Base-by-base conservation (phyloP, 2,888 invertebrate species). In the Sisyra terminalis region DNA sequence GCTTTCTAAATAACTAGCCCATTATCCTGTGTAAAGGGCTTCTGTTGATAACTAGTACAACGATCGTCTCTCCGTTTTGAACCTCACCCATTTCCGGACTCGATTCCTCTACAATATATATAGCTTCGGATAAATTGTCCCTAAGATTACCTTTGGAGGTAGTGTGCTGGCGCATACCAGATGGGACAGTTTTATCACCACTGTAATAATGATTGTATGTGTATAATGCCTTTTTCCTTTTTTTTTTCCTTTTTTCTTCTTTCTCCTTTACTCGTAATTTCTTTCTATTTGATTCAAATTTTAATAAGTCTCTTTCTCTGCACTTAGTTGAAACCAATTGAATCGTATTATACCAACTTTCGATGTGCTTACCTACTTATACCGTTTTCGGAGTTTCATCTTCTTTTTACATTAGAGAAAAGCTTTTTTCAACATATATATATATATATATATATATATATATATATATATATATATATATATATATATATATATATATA, bases 1-100 rank as follows among this genome's bases (percentile, higher is more conserved):
- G 41, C 38, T 40, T 41, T 42, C 61, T 63, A 63, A 63, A 63
- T 63, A 63, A 63, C 62, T 59, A 57, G 59, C 60, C 61, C 60
- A 62, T 63, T 63, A 63, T 59, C 56, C 51, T 52, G 54, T 55
- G 32, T 16, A 18, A n/a, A 55, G 58, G 55, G 52, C 48, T 45
- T 46, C 49, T 49, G 50, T 49, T 52, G 45, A 38, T 43, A 38
- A 43, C 42, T 43, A 42, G 24, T 29, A 36, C 38, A 30, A 24
- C 30, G 43, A 18, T 24, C 29, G n/a, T 38, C 43, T 16, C 15
- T 43, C 24, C 38, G 24, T 14, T 11, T 16, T 10, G 13, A 9
- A 6, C 24, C 24, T 14, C 16, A 15, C 37, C 16, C 43, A 14
- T 15, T 18, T 9, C 17, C 10, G 11, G 13, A n/a, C 14, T 31